Base-by-base conservation (phyloP, 2,113 vertebrate genomes). In the Chaetura pelagica region DNA sequence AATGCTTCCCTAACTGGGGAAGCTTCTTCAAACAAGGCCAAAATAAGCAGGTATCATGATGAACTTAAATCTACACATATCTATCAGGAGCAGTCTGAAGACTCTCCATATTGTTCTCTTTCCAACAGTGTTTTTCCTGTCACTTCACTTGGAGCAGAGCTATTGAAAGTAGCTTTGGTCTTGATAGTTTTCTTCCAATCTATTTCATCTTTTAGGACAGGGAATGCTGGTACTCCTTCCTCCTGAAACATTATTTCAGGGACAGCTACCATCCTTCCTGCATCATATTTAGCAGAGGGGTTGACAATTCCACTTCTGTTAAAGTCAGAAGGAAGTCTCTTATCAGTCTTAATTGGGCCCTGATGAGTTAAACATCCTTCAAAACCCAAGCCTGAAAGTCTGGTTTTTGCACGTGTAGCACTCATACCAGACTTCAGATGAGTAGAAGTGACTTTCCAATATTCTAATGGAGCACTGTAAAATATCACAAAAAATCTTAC, bases 401-500 rank as follows among this genome's bases (percentile, higher is more conserved):
- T 62, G 34, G 4, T 18, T 57, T 79, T 78, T 34, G 23, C 38
- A 90, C 40, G 23, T 35, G 16, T 52, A 64, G 8, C 1, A 52
- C 29, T 86, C 8, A 1, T 22, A 67, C 4, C 63, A 75, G 86
- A 15, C 11, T 67, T 22, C 61, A 62, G 69, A 42, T 32, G 16
- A 54, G 15, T 52, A 89, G 34, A 92, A 61, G 7, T 42, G 57
- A 77, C 15, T 92, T 91, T 93, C 82, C 83, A 84, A 15, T 77
- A 74, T 49, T 95, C 72, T 97, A 35, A 79, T 85, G 66, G 63
- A 87, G 61, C 58, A 18, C 42, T 81, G 68, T 81, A 71, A n/a
- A 7, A 7, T 88, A 84, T 89, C 90, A 72, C 42, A 34, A 92
- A 96, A 95, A 90, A 96, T 92, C 66, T 92, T 88, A 93, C 22